These are phyloP conservation scores for Pentalonia nigronervosa DNA, from an alignment of 1,140 invertebrate genomes.

Conservation along the genomic window DNA sequence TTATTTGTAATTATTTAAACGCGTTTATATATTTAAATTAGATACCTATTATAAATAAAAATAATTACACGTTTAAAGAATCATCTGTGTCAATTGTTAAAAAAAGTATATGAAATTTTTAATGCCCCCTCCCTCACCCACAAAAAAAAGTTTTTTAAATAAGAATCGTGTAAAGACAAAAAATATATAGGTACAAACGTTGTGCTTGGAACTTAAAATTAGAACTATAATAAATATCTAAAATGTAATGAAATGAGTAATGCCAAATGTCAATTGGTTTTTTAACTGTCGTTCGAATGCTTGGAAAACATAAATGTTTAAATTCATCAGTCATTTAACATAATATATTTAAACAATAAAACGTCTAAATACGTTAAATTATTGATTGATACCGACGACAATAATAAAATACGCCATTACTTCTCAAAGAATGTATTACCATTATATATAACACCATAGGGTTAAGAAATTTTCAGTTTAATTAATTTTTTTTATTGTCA, in stretches of 20 bases:
- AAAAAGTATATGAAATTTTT: background rate
- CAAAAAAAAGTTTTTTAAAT: background rate
- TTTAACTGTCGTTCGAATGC: background rate
- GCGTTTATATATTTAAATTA: background rate
- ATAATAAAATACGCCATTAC: background rate
- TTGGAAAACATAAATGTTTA: background rate
- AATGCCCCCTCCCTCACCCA: background rate
- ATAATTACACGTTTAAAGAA: background rate
- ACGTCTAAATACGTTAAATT: background rate
- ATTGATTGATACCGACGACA: background rate
- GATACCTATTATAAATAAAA: background rate
- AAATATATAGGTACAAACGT: background rate
- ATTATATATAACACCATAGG: too few relatives aligned
- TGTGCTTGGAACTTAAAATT: background rate
- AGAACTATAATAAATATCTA: background rate
- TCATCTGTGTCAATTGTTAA: background rate
- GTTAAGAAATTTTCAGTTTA: too few relatives aligned
- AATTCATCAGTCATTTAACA: background rate
- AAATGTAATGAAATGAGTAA: background rate
- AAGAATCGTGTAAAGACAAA: background rate
- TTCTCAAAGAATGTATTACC: too few relatives aligned
- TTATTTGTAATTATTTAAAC: background rate
- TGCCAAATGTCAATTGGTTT: background rate
- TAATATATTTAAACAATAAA: background rate
- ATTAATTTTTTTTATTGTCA: too few relatives aligned